A percentile compares a stretch with the other conserved stretches of the same genome.
phyloP scores from a whole-genome alignment of 2,113 vertebrate genomes.

The Drymodes brunneopygia region DNA sequence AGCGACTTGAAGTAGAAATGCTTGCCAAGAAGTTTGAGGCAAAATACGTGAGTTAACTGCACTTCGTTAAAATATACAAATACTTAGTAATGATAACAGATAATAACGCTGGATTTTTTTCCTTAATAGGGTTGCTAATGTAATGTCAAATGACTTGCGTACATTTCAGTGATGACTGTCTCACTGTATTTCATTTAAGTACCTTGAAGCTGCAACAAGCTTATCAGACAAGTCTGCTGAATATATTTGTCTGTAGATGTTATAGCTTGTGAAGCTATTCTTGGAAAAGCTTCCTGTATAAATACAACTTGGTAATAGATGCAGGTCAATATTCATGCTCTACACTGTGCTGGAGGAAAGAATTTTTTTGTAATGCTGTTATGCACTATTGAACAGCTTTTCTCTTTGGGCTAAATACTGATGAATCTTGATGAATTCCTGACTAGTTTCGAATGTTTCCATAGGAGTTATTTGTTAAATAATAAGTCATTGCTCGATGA shows the following conservation, averaged over 20 bases:
- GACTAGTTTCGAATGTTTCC: neutral
- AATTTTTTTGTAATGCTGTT: neutral
- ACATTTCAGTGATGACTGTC: neutral
- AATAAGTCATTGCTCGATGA: neutral
- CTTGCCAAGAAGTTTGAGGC: constrained; percentile 94
- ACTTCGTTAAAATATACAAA: neutral
- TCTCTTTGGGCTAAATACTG: neutral
- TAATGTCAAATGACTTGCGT: neutral
- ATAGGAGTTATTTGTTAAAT: neutral
- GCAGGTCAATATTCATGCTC: neutral
- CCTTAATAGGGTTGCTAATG: neutral
- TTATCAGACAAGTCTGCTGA: constrained; percentile 21
- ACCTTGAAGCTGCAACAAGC: neutral
- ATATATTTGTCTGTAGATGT: neutral
- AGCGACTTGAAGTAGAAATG: constrained; percentile 88
- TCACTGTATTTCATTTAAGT: neutral
- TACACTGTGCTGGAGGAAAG: neutral
- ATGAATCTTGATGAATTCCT: neutral
- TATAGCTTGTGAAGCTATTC: neutral
- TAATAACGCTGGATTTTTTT: neutral
- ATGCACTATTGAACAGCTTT: neutral
- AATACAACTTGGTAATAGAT: neutral
- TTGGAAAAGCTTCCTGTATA: neutral
- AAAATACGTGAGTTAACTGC: constrained; percentile 90
- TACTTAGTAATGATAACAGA: neutral